Base-by-base conservation (phyloP, 1,140 invertebrate species). In the Tyrophagus putrescentiae region DNA sequence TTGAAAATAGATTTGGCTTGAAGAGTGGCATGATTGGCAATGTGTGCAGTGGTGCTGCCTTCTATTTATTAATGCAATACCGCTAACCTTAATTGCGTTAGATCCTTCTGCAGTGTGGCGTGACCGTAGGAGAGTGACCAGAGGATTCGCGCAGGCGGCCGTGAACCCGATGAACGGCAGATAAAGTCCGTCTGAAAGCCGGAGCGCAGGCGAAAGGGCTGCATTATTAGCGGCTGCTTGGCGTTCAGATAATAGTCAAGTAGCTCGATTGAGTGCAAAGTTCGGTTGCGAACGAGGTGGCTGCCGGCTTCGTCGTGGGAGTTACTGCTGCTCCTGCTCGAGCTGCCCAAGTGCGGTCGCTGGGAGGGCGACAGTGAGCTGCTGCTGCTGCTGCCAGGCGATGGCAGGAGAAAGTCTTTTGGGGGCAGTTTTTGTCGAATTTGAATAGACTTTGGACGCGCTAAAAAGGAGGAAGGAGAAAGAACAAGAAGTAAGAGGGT, bases 111-210 rank as follows among this genome's bases (percentile, higher is more conserved):
- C 9, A 3, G 7, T 23, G 32, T 54, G 13, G 52, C 39, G n/a
- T 25, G 3, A 11, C 18, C n/a, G 39, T 54, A 31, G 32, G 31
- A 34, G 21, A 54, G 25, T 3, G 18, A 90, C 73, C 73, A 74
- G 23, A 83, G 83, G 66, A 91, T 85, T n/a, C 79, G 72, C 2
- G 86, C 84, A 63, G 83, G 79, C 0, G 87, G 87, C 60, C 82
- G 76, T 0, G 86, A 88, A 39, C 87, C 87, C 0, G 79, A 79
- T 25, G 84, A 82, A 65, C 82, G 79, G 68, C 87, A 91, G 68
- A 85, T 83, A 25, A 91, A 79, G 63, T 88, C 83, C 67, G 86
- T 85, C 62, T 80, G 76, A 68, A 83, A 84, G 63, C 85, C 85
- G 0, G 84, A 84, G 9, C 82, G 84, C 18, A 88, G 78, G 67